Evolutionary conservation across 2,113 vertebrate species (phyloP), one percentile per base, ranked within the genome.

Genomic region (Boulengeromyrus knoepffleri): DNA sequence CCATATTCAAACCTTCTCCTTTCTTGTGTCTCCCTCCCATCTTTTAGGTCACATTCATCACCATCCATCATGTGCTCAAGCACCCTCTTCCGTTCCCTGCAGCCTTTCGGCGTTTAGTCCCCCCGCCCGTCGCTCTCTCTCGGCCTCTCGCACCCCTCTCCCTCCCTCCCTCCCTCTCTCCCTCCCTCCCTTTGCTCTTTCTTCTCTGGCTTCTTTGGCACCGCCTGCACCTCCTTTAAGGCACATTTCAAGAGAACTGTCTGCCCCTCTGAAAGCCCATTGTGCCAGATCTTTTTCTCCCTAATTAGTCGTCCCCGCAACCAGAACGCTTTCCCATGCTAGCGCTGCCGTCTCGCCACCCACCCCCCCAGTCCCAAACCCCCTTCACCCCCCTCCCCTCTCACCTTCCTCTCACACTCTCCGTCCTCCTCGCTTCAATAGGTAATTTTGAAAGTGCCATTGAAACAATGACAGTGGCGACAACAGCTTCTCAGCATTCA

Each of bases 191-290:
- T 84, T 92, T 92, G 90, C 89, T 90, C 93, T 91, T 94, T 92
- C 47, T 52, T 86, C 85, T 86, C 85, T 31, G 47, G 46, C 24
- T 52, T 24, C 47, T 50, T 86, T 86, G 47, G 95, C 94, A 94
- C 93, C 91, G 52, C 93, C 94, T 93, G 95, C 93, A 94, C 95
- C 94, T 95, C 95, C 95, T 95, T 95, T 94, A 94, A 94, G 95
- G 94, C 94, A 92, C 93, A 94, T 94, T 93, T 96, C 94, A 96
- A 94, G 94, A 93, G 95, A 96, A 95, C 95, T 96, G 95, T 96
- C 95, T 95, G 94, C 93, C 49, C 62, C 90, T 93, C 93, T 95
- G 94, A 95, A 96, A 95, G 93, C 94, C 95, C 92, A 95, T 95
- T 95, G 95, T 96, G 92, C 93, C 92, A 90, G 10, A 90, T 92